These are phyloP conservation scores for Cataglyphis hispanica DNA, from an alignment of 1,140 invertebrate genomes.

Conservation along the genomic window DNA sequence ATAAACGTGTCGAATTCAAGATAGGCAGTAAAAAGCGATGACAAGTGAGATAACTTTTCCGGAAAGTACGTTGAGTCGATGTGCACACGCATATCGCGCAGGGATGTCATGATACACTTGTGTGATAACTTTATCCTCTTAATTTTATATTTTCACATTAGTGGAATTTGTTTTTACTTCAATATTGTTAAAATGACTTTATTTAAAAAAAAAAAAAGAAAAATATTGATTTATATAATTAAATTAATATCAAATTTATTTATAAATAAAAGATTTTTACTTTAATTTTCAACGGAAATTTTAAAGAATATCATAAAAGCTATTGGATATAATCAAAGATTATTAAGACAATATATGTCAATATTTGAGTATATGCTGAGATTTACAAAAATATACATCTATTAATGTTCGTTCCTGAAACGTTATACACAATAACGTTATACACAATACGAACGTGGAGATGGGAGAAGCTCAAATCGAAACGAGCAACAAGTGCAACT, in stretches of 20 bases:
- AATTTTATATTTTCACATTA: not conserved
- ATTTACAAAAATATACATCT: not conserved
- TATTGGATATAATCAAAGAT: too few relatives aligned
- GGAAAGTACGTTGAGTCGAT: constrained; percentile 6
- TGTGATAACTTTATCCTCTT: not conserved
- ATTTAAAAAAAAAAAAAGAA: not conserved
- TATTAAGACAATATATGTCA: too few relatives aligned
- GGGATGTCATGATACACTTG: not conserved
- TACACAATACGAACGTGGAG: constrained; percentile 6
- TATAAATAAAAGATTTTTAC: not conserved
- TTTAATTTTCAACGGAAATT: not conserved
- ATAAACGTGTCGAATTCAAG: constrained; percentile 43
- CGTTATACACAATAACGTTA: not conserved
- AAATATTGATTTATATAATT: constrained; percentile 2
- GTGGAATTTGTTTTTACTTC: not conserved
- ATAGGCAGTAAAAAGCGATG: constrained; percentile 36
- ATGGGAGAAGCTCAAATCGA: constrained; percentile 2
- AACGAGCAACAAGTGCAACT: constrained; percentile 56
- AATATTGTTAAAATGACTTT: not conserved
- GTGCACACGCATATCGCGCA: not conserved
- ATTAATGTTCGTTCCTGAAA: not conserved
- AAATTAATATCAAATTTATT: not conserved
- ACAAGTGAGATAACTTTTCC: constrained; percentile 38
- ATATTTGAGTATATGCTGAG: not conserved
- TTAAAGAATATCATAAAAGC: not conserved